Evolutionary conservation across 1,140 invertebrate species (phyloP).

Genomic region (Bilobella aurantiaca): DNA sequence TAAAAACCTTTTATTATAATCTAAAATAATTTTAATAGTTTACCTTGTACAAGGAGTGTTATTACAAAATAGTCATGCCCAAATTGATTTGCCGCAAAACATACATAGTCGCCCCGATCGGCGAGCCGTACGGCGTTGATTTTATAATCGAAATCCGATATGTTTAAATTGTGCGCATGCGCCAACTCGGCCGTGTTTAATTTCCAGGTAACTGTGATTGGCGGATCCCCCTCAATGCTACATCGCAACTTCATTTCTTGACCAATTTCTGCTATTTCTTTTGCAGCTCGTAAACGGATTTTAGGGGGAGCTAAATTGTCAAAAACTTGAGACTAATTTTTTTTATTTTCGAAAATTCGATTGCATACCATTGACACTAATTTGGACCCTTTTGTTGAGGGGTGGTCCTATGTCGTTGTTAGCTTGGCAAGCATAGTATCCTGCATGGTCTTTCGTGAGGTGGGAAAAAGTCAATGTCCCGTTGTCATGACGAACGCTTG

Average conservation of each 20-base stretch:
- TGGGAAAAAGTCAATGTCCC: not conserved
- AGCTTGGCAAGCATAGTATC: not conserved
- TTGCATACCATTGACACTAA: not conserved
- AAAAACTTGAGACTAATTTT: too few species aligned
- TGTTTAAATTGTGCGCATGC: not conserved
- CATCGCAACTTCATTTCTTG: not conserved
- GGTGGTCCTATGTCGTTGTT: conserved; percentile 1
- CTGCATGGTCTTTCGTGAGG: not conserved
- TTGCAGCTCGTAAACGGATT: not conserved
- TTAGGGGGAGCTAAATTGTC: not conserved
- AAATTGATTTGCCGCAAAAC: conserved; percentile 42
- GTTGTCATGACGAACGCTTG: not conserved
- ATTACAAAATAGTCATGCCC: conserved; percentile 38
- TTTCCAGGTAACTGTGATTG: not conserved
- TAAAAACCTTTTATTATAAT: too few species aligned
- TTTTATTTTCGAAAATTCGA: too few species aligned
- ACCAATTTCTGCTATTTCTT: not conserved
- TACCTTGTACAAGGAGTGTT: conserved; percentile 37
- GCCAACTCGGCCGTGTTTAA: not conserved
- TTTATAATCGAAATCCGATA: conserved; percentile 36
- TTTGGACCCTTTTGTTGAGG: not conserved
- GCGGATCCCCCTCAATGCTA: not conserved
- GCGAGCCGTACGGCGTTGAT: conserved; percentile 41
- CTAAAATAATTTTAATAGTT: not conserved
- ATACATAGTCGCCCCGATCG: conserved; percentile 46